A percentile compares a stretch with the other conserved stretches of the same genome.
phyloP scores from a whole-genome alignment of 1,140 invertebrate genomes.

The Bombus terrestris region DNA sequence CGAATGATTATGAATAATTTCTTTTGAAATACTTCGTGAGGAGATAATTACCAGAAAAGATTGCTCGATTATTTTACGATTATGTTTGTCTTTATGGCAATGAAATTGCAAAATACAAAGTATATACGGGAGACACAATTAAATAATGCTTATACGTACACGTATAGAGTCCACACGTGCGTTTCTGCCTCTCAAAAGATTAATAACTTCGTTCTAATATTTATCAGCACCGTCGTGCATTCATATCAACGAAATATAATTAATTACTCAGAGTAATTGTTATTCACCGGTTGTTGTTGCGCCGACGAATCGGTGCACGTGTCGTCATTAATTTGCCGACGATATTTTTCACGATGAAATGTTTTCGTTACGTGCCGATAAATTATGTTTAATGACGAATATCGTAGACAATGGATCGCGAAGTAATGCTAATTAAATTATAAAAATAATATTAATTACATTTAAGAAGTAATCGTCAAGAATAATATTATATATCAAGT shows the following conservation, averaged over 20 bases:
- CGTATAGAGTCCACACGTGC: not conserved
- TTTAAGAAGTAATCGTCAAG: not conserved
- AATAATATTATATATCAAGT: not conserved
- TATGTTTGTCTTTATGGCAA: not conserved
- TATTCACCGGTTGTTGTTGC: not conserved
- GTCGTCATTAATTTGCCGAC: not conserved
- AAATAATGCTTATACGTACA: not conserved
- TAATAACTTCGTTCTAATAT: constrained; percentile 8
- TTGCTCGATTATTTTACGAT: no score
- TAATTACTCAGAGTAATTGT: not conserved
- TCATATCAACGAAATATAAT: not conserved
- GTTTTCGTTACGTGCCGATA: not conserved
- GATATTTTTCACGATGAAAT: not conserved
- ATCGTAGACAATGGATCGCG: not conserved
- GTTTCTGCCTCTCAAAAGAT: not conserved
- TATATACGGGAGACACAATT: not conserved
- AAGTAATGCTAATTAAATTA: not conserved
- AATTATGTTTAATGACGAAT: not conserved
- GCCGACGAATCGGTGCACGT: not conserved
- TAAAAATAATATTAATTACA: not conserved
- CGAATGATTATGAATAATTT: not conserved
- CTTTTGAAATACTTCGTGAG: not conserved
- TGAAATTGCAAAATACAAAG: not conserved
- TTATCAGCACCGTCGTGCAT: not conserved
- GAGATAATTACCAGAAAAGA: not conserved